Base-by-base conservation (phyloP, 2,797 vertebrate species). In the Poeciliopsis paucimaculata region DNA sequence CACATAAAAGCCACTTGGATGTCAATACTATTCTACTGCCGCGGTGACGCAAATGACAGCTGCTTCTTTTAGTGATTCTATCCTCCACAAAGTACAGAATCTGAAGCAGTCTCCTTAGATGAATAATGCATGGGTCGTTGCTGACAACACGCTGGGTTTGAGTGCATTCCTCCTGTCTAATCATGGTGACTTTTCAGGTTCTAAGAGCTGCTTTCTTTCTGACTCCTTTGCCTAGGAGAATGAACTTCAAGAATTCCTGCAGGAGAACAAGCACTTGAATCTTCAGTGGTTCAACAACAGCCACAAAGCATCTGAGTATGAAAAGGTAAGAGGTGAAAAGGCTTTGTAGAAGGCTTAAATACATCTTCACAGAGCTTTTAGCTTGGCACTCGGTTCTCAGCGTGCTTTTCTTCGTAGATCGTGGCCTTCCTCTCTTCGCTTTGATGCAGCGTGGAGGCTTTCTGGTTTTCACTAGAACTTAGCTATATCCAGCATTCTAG, bases 191-290 rank as follows among this genome's bases (percentile, higher is more conserved):
- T 84, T 85, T 77, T n/a, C 5, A 60, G 62, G 55, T 60, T 88
- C 80, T 92, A 70, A 93, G 83, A 68, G 36, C 31, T 53, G 46
- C 82, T 89, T 86, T 79, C 72, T 86, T 51, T 83, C 73, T 87
- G 57, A 47, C 68, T 87, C 41, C 85, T 83, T 85, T 71, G 83
- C 82, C 26, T 77, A 99, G 98, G 96, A 96, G 93, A 92, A 96
- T 96, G 96, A 96, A 91, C 95, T 96, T 91, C 96, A 97, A 90
- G 95, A 96, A 94, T 96, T 95, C 75, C 90, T 94, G 81, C 95
- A 94, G 83, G 95, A 95, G 87, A 95, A 95, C 85, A 93, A 88
- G 57, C 91, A 90, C 87, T 88, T 97, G 94, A 97, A 95, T 91
- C 92, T 94, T 76, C 95, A 95, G 76, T 88, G 97, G 93, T 96